Conservation (phyloP, 1,140 invertebrate genomes). For the Rhagoletis zephyria region DNA sequence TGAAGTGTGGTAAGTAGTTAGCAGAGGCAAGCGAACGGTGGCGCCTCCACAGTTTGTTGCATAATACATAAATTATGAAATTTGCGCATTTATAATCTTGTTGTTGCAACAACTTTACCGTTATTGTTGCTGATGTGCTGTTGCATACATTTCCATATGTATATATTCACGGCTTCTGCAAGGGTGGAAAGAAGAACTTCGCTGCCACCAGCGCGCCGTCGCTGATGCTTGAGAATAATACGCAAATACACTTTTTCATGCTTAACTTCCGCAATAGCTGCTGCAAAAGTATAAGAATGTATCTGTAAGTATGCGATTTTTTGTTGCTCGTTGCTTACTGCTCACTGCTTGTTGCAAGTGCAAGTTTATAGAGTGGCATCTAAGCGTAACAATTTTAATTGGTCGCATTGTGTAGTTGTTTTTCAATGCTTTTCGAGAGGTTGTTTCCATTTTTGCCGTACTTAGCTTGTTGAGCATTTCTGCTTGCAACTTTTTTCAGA, state of each 20-base stretch:
- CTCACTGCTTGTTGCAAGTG: constrained; percentile 4
- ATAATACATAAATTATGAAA: constrained; percentile 52
- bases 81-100: constrained; percentile 48
- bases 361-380: constrained; percentile 47
- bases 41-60: constrained; percentile 26
- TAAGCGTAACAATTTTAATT: constrained; percentile 50
- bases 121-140: background rate
- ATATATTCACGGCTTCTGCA: background rate
- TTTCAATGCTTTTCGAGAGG: background rate
- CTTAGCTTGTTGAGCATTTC: background rate
- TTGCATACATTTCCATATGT: constrained; percentile 15
- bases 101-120: constrained; percentile 30
- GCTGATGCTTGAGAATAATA: background rate
- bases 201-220: background rate
- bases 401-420: constrained; percentile 34
- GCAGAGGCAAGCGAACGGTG: constrained; percentile 1
- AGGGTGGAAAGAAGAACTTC: background rate
- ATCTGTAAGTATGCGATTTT: background rate
- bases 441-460: background rate
- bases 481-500: background rate
- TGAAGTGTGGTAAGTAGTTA: no score
- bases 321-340: background rate
- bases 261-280: constrained; percentile 5
- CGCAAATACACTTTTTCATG: background rate
- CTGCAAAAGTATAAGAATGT: background rate